Percentiles rank a stretch among this genome's conserved stretches.
Evolutionary conservation across 2,113 vertebrate species (phyloP).

Genomic region (Ceratotherium simum): DNA sequence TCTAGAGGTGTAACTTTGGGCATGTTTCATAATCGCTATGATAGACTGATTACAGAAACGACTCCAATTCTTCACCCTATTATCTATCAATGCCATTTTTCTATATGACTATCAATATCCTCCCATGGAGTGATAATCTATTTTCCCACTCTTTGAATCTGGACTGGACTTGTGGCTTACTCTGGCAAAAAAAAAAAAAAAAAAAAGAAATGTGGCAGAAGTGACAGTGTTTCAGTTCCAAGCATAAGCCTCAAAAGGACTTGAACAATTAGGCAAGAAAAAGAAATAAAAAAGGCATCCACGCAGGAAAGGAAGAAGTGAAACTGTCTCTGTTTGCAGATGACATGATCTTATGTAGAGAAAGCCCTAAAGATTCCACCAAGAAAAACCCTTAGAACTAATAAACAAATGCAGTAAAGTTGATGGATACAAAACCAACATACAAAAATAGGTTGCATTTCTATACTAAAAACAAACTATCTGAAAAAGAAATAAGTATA

Average conservation of each 20-base stretch:
- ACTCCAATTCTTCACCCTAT: not conserved
- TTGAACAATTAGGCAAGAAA: slow-evolving; percentile 35
- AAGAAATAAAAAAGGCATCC: not conserved
- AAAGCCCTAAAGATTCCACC: not conserved
- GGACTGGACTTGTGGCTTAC: not conserved
- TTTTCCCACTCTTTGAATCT: not conserved
- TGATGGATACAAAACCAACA: not conserved
- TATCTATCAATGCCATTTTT: not conserved
- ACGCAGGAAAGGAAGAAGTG: not conserved
- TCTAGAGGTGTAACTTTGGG: not conserved
- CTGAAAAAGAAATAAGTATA: not conserved
- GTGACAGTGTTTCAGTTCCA: not conserved
- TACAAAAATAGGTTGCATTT: not conserved
- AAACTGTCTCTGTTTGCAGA: not conserved
- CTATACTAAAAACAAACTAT: not conserved
- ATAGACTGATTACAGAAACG: not conserved
- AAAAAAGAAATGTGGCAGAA: not conserved
- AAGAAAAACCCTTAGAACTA: not conserved
- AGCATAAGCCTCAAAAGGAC: not conserved
- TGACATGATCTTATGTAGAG: not conserved
- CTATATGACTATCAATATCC: not conserved
- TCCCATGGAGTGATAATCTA: not conserved
- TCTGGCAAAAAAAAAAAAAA: not conserved
- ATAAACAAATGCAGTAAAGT: not conserved
- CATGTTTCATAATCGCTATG: not conserved